Base-by-base conservation (phyloP, 2,797 vertebrate genomes). In the Lophius americanus region DNA sequence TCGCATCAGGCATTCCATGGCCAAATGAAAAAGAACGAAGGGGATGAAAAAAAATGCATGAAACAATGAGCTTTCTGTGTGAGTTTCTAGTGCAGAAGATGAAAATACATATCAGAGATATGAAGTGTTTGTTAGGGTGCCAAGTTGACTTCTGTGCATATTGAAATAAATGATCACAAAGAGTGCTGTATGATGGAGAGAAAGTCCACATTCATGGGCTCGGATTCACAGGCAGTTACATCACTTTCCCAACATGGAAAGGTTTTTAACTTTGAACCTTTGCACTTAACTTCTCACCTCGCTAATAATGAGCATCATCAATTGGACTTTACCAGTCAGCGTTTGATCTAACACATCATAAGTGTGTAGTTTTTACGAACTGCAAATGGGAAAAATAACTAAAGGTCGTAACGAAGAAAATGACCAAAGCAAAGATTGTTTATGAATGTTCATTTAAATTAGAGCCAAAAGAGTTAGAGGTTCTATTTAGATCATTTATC, bases 61-160 rank as follows among this genome's bases (percentile, higher is more conserved):
- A 73, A 68, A 93, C 92, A 93, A 94, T 88, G 74, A 85, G 70
- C 66, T 13, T 82, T 84, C 88, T 94, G 88, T 93, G 77, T 54
- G 35, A 54, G 59, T 56, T 61, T 78, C 67, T 77, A 83, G 75
- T 62, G 52, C 73, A 78, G 67, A 82, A 49, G 58, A 58, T 51
- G 39, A 82, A 82, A 63, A 76, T 53, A 65, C 73, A 80, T 72
- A 75, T 75, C 67, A 55, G 71, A 82, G 86, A 84, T 79, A 80
- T 78, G 79, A 83, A 78, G 72, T n/a, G 60, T 67, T 62, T 68
- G 80, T 48, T n/a, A 59, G 68, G 63, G 73, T 72, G 83, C 77
- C 87, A 78, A 76, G 76, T 63, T 70, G 51, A 85, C 76, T 74
- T 79, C 73, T 82, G 61, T 68, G 73, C 62, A 49, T 64, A 61